These are phyloP conservation scores for Tineola bisselliella DNA, from an alignment of 2,888 invertebrate species.

Conservation along the genomic window DNA sequence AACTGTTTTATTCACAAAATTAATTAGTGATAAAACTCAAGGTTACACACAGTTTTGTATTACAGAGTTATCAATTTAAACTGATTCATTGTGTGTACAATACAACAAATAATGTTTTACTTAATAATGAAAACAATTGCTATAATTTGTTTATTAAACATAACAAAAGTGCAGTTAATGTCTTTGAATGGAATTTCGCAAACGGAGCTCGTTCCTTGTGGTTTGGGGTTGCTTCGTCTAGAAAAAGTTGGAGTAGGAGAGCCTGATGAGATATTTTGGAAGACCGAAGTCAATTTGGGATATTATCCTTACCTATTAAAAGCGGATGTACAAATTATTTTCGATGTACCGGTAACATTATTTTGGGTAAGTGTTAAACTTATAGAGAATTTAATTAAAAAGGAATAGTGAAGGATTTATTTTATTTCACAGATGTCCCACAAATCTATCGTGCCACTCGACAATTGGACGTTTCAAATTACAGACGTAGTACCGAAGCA, in stretches of 20 bases:
- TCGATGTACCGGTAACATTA: slow-evolving; percentile 33
- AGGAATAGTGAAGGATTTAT: not conserved
- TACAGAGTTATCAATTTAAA: not conserved
- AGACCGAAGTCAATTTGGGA: slow-evolving; percentile 36
- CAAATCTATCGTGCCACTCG: slow-evolving; percentile 15
- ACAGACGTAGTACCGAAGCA: slow-evolving; percentile 25
- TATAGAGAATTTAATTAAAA: not conserved
- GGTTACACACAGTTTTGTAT: not conserved
- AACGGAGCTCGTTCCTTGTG: slow-evolving; percentile 50
- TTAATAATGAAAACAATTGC: not conserved
- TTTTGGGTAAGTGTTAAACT: slow-evolving; percentile 32
- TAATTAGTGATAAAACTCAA: not conserved
- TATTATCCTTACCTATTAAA: slow-evolving; percentile 31
- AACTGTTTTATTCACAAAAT: too few species aligned
- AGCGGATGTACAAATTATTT: slow-evolving; percentile 34
- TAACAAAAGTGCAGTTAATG: slow-evolving; percentile 22
- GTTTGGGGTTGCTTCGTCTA: slow-evolving; percentile 45
- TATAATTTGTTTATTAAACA: not conserved
- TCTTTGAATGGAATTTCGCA: slow-evolving; percentile 38
- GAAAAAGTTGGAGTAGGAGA: slow-evolving; percentile 27
- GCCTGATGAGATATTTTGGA: slow-evolving; percentile 32
- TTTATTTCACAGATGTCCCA: slow-evolving; percentile 25
- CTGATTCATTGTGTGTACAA: not conserved
- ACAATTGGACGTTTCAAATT: slow-evolving; percentile 24
- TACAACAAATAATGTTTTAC: not conserved